A percentile compares a stretch with the other conserved stretches of the same genome.
Evolutionary conservation across 2,888 invertebrate species (phyloP).

Genomic region (Parnassius mnemosyne): DNA sequence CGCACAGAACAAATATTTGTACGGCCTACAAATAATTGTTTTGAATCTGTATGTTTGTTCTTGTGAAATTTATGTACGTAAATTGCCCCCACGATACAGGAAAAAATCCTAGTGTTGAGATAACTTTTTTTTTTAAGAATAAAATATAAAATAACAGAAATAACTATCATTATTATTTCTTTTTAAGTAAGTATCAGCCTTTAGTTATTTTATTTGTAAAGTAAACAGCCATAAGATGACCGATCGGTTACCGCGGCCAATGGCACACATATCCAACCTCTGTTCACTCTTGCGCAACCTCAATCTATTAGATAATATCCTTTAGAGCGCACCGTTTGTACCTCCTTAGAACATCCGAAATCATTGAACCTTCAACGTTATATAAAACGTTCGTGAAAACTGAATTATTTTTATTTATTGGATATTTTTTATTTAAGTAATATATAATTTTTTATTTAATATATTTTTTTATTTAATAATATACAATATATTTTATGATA

Average conservation of each 20-base stretch:
- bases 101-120: no score
- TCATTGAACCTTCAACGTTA: constrained; percentile 31
- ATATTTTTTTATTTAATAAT: neutral
- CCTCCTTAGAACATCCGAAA: constrained; percentile 42
- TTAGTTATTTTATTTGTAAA: constrained; percentile 3
- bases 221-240: constrained; percentile 27
- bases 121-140: no score
- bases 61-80: no score
- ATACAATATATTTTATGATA: neutral
- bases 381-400: neutral
- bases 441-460: no score
- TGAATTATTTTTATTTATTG: no score
- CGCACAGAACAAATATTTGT: no score
- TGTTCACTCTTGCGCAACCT: constrained; percentile 46
- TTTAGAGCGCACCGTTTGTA: constrained; percentile 34
- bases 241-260: constrained; percentile 28
- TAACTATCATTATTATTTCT: no score
- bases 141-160: no score
- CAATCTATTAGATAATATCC: constrained; percentile 59
- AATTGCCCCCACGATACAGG: no score
- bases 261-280: constrained; percentile 46
- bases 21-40: no score
- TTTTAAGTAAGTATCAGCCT: neutral
- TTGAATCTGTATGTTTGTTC: no score
- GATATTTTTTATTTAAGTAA: no score